phyloP scores from a whole-genome alignment of 2,888 invertebrate genomes.

The Brenthis hecate region DNA sequence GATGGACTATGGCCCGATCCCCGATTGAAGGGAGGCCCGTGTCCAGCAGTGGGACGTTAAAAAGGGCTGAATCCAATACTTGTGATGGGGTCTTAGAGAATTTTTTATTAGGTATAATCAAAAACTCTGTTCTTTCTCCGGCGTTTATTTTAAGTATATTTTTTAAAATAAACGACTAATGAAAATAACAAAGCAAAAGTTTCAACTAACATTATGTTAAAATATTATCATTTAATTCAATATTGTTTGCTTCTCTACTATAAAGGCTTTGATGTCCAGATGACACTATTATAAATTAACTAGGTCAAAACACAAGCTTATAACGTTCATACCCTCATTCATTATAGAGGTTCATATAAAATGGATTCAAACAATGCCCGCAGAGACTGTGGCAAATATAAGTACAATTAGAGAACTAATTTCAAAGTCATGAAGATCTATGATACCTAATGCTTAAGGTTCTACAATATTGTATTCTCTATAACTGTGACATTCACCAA shows the following conservation, averaged over 20 bases:
- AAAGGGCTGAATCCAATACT: too few species aligned
- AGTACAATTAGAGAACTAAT: conserved; percentile 11
- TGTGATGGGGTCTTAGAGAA: too few species aligned
- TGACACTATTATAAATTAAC: conserved; percentile 32
- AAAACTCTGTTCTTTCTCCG: too few species aligned
- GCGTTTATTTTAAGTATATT: too few species aligned
- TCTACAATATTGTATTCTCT: not conserved
- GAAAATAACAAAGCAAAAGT: not conserved
- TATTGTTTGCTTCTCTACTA: not conserved
- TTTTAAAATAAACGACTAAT: not conserved
- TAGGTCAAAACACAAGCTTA: conserved; percentile 23
- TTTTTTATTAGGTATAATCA: too few species aligned
- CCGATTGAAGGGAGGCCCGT: too few species aligned
- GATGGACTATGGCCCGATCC: too few species aligned
- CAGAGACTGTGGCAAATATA: not conserved
- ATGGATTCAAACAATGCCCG: conserved; percentile 14
- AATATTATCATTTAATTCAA: conserved; percentile 6
- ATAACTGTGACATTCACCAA: not conserved
- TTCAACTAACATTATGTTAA: not conserved
- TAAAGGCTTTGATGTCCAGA: conserved; percentile 14
- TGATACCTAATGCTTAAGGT: not conserved
- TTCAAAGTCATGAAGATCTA: conserved; percentile 13
- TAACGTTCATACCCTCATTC: conserved; percentile 16
- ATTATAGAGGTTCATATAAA: conserved; percentile 24
- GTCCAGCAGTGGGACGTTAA: too few species aligned